Evolutionary conservation across 2,113 vertebrate genomes (phyloP).

Genomic region (Xerus inauris): DNA sequence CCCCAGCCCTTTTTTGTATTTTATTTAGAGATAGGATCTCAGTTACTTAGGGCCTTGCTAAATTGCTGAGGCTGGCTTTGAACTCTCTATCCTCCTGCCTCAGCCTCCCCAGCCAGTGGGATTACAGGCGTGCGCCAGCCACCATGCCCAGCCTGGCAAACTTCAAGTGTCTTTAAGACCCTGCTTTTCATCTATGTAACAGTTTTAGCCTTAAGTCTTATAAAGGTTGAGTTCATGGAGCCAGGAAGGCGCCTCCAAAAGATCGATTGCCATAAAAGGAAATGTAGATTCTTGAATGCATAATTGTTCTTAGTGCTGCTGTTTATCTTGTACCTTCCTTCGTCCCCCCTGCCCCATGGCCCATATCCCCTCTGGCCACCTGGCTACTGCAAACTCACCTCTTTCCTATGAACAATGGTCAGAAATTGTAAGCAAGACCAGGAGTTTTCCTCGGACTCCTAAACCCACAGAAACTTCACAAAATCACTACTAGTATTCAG

Average conservation of each 20-base stretch:
- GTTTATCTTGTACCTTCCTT: too few relatives aligned
- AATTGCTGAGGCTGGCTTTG: too few relatives aligned
- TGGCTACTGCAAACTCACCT: background rate
- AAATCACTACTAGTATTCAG: background rate
- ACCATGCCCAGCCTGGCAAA: too few relatives aligned
- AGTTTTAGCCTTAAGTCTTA: slow-evolving; percentile 55
- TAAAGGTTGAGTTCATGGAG: slow-evolving; percentile 69
- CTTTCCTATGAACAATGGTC: background rate
- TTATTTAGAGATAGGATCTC: too few relatives aligned
- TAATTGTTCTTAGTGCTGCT: background rate
- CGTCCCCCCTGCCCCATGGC: background rate
- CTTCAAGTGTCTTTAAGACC: slow-evolving; percentile 41
- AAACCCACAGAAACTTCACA: background rate
- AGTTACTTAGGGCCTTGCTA: too few relatives aligned
- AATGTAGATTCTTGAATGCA: background rate
- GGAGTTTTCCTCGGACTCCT: background rate
- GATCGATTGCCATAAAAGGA: slow-evolving; percentile 51
- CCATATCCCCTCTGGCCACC: background rate
- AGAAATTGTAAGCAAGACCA: slow-evolving; percentile 6
- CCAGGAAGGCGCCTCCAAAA: slow-evolving; percentile 64
- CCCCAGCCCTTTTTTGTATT: too few relatives aligned
- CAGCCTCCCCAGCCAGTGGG: too few relatives aligned
- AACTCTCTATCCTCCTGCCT: too few relatives aligned
- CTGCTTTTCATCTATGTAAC: slow-evolving; percentile 60
- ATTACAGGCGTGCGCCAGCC: too few relatives aligned